Evolutionary conservation across 2,113 vertebrate species (phyloP).

Genomic region (Syrmaticus mikado): DNA sequence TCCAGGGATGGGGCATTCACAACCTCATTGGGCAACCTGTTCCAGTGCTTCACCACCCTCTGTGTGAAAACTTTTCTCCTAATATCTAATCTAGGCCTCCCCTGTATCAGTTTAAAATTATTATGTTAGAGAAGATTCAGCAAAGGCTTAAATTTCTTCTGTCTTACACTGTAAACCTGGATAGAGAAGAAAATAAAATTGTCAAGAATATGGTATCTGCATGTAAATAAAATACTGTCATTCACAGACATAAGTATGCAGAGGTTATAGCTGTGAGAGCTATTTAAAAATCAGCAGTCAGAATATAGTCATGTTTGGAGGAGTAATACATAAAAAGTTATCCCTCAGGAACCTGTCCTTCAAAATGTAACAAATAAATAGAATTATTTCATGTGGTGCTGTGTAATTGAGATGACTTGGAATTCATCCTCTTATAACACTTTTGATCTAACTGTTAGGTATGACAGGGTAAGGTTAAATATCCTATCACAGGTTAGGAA

Average conservation of each 20-base stretch:
- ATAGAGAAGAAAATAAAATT: neutral
- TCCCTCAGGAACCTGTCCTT: slow-evolving; percentile 20
- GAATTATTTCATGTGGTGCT: slow-evolving; percentile 56
- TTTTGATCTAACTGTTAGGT: slow-evolving; percentile 23
- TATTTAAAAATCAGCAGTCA: slow-evolving; percentile 57
- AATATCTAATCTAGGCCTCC: no score
- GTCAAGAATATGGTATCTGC: neutral
- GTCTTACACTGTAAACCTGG: neutral
- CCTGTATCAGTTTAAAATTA: neutral
- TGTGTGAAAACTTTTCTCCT: no score
- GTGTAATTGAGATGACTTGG: slow-evolving; percentile 50
- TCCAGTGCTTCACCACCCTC: no score
- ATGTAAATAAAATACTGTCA: neutral
- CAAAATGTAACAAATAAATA: slow-evolving; percentile 50
- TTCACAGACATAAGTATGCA: neutral
- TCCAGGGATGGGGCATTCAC: no score
- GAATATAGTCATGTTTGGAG: neutral
- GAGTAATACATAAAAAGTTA: slow-evolving; percentile 14
- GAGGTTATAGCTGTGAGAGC: slow-evolving; percentile 9
- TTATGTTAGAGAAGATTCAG: slow-evolving; percentile 13
- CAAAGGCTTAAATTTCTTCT: slow-evolving; percentile 29
- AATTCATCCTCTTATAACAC: slow-evolving; percentile 42
- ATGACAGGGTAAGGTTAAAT: slow-evolving; percentile 39
- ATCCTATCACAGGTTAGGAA: neutral
- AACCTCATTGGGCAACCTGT: no score